Base-by-base conservation (phyloP, 2,888 invertebrate genomes). In the Acanthosepion pharaonis region DNA sequence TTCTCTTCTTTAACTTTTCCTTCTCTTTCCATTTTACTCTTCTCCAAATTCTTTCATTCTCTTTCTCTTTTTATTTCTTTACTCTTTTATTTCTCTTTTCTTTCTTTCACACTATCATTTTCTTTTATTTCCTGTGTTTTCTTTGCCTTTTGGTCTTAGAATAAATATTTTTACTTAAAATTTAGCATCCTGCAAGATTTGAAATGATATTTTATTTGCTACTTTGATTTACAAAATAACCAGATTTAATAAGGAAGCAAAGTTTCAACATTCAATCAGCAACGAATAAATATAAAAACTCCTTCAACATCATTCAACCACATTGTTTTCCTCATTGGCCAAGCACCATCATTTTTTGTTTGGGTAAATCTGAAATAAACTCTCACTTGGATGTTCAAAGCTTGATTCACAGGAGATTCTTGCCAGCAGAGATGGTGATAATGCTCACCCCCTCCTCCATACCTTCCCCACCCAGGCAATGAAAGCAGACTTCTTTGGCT, bases 401-500 rank as follows among this genome's bases (percentile, higher is more conserved):
- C 5, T 11, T 78, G 18, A 78, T 78, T 59, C 78, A 78, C n/a
- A n/a, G n/a, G 78, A 78, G 78, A 78, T 78, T 78, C 78, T n/a
- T n/a, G n/a, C n/a, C 78, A 33, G n/a, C 3, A 42, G 33, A 33
- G 5, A 78, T n/a, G 78, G 33, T 78, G 78, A 33, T 78, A 78
- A 78, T n/a, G n/a, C 78, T 5, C n/a, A n/a, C n/a, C n/a, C n/a
- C n/a, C n/a, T n/a, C n/a, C n/a, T n/a, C n/a, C n/a, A n/a, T n/a
- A n/a, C n/a, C 78, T 15, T n/a, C 78, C 9, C n/a, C 78, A 1
- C 1, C n/a, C 78, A 2, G 20, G 20, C 59, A 78, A 78, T 78
- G 78, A 78, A 78, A 78, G n/a, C n/a, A n/a, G n/a, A 33, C 78
- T 78, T 78, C 78, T 78, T 78, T 33, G 78, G 78, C 78, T n/a